phyloP scores from a whole-genome alignment of 2,113 vertebrate genomes.

The Casuarius casuarius region DNA sequence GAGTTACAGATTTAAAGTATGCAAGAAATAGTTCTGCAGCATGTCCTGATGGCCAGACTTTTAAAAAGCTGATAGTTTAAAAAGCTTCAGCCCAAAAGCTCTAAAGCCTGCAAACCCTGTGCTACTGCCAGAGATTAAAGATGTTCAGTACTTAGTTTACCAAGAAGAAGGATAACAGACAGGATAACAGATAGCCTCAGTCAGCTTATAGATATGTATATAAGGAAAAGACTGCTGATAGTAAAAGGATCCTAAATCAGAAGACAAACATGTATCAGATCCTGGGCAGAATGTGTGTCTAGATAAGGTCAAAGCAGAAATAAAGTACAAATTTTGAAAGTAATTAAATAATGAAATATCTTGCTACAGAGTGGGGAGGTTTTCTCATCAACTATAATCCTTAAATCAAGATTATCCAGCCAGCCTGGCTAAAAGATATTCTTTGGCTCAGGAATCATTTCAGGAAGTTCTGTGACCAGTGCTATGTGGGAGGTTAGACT shows the following conservation, averaged over 20 bases:
- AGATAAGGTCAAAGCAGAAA: not conserved
- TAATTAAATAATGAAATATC: not conserved
- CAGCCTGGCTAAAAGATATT: not conserved
- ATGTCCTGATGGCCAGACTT: not conserved
- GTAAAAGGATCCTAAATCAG: not conserved
- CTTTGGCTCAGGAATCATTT: not conserved
- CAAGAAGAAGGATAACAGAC: not conserved
- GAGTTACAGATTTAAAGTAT: not conserved
- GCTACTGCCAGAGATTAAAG: not conserved
- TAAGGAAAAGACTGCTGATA: not conserved
- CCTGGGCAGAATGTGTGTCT: not conserved
- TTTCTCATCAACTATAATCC: not conserved
- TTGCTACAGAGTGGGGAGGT: not conserved
- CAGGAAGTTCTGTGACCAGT: not conserved
- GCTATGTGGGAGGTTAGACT: not conserved
- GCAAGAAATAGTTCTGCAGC: not conserved
- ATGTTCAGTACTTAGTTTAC: not conserved
- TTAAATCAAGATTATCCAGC: not conserved
- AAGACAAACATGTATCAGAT: not conserved
- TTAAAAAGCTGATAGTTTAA: not conserved
- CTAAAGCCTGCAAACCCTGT: not conserved
- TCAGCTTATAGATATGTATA: not conserved
- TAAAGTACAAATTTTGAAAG: not conserved
- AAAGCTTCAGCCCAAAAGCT: not conserved
- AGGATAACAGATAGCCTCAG: not conserved